Evolutionary conservation across 2,797 vertebrate species (phyloP).

Genomic region (Leucoraja ocellata): DNA sequence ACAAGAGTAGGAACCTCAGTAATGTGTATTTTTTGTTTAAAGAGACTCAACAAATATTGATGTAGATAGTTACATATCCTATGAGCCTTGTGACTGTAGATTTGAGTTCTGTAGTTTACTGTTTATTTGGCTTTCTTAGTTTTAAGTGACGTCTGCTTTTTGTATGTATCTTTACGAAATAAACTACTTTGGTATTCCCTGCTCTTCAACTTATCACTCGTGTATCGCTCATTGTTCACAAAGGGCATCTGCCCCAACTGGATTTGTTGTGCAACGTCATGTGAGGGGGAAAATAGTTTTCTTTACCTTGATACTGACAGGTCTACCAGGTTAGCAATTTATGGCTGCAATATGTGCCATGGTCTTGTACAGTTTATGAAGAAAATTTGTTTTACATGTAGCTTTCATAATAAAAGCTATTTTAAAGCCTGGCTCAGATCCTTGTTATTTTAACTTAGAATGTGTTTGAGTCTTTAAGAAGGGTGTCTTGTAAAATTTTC

Average conservation of each 20-base stretch:
- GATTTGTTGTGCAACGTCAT: conserved; percentile 26
- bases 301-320: conserved; percentile 40
- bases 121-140: conserved; percentile 33
- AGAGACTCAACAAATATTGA: conserved; percentile 42
- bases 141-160: conserved; percentile 42
- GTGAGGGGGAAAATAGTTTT: conserved; percentile 30
- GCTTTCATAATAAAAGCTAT: conserved; percentile 83
- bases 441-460: background rate
- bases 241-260: conserved; percentile 22
- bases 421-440: conserved; percentile 27
- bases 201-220: conserved; percentile 23
- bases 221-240: conserved; percentile 25
- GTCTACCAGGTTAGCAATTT: conserved; percentile 54
- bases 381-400: conserved; percentile 71
- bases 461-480: background rate
- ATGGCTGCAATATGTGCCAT: conserved; percentile 67
- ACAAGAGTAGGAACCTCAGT: conserved; percentile 32
- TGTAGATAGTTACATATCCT: conserved; percentile 47
- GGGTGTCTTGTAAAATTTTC: background rate
- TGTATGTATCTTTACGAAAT: conserved; percentile 58
- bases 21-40: conserved; percentile 34
- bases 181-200: conserved; percentile 52
- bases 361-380: conserved; percentile 77
- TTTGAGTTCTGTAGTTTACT: conserved; percentile 42
- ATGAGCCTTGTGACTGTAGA: conserved; percentile 50